Conservation (phyloP, 2,888 invertebrate species). For the Eugnorisma glareosa region DNA sequence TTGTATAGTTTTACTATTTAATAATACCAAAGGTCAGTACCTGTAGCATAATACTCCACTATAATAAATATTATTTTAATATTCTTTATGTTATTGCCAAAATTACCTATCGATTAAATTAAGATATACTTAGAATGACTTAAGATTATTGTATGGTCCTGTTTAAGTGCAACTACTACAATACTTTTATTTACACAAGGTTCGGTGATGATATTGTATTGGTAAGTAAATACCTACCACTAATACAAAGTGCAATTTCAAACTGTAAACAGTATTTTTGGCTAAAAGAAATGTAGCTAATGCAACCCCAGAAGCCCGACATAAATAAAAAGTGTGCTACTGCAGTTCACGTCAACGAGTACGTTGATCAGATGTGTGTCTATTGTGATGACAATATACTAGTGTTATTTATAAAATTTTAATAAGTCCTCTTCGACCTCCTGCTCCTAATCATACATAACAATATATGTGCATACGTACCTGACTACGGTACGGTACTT, state of each 20-base stretch:
- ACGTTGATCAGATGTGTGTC: slow-evolving; percentile 42
- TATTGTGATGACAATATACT: slow-evolving; percentile 82
- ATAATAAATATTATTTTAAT: slow-evolving; percentile 74
- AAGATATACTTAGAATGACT: slow-evolving; percentile 33
- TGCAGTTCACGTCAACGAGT: slow-evolving; percentile 1
- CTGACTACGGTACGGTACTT: not conserved
- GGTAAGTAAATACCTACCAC: slow-evolving; percentile 19
- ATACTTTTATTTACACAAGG: slow-evolving; percentile 48
- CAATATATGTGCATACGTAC: slow-evolving; percentile 65
- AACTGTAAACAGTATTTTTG: slow-evolving; percentile 54
- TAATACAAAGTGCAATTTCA: slow-evolving; percentile 23
- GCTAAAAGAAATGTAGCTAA: slow-evolving; percentile 3
- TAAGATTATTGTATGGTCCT: slow-evolving; percentile 36
- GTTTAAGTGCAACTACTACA: slow-evolving; percentile 40
- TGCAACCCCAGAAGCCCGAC: slow-evolving; percentile 6
- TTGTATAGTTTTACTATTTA: slow-evolving; percentile 67
- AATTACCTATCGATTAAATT: slow-evolving; percentile 41
- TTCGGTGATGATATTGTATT: slow-evolving; percentile 26
- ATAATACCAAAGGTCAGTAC: slow-evolving; percentile 85
- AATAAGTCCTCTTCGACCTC: slow-evolving; percentile 52
- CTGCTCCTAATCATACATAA: slow-evolving; percentile 57
- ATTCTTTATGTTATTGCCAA: slow-evolving; percentile 73
- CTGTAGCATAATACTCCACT: slow-evolving; percentile 87
- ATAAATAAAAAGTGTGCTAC: slow-evolving; percentile 17
- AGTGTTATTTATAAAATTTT: slow-evolving; percentile 70